These are phyloP conservation scores for Sarotherodon lohbergeri DNA, from an alignment of 2,113 vertebrate species.

Conservation along the genomic window DNA sequence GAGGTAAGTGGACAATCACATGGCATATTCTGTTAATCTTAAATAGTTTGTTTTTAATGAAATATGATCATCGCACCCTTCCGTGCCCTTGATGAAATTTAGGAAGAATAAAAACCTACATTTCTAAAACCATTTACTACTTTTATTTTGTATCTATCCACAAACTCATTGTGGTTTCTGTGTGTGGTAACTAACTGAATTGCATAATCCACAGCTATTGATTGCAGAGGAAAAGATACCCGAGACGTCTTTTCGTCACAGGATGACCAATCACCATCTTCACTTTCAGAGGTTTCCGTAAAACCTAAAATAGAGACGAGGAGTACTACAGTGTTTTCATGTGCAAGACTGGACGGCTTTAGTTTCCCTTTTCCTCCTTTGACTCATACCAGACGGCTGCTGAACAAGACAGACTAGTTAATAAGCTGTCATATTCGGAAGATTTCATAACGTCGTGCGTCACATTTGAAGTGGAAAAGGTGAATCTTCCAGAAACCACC, in stretches of 20 bases:
- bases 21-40: not conserved
- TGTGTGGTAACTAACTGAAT: not conserved
- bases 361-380: conserved; percentile 11
- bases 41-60: not conserved
- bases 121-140: not conserved
- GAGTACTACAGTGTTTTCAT: not conserved
- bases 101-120: not conserved
- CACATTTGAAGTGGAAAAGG: not conserved
- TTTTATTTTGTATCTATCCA: not conserved
- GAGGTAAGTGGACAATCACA: not conserved
- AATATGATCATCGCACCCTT: not conserved
- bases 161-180: not conserved
- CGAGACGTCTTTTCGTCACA: not conserved
- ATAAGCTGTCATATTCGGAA: not conserved
- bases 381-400: conserved; percentile 1
- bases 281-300: not conserved
- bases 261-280: not conserved
- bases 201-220: not conserved
- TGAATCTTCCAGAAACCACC: not conserved
- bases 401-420: conserved; percentile 22
- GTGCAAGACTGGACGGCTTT: not conserved
- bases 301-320: not conserved
- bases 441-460: not conserved
- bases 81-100: not conserved
- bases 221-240: not conserved